Evolutionary conservation across 1,140 invertebrate species (phyloP), one percentile per base, ranked within the genome.

Genomic region (Lanistes nyassanus): DNA sequence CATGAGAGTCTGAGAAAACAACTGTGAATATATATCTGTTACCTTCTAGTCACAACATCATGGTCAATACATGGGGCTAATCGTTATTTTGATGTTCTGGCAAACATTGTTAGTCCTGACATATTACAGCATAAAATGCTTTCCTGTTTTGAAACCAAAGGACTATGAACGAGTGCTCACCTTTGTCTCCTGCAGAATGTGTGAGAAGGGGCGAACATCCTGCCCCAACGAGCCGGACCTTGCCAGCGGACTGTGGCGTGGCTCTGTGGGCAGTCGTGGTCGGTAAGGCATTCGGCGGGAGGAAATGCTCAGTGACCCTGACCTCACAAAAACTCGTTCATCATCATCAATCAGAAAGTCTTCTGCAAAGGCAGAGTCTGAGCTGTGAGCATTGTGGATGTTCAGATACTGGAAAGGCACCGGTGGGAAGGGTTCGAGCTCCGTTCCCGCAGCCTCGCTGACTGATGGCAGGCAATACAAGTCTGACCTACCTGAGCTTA

Each of bases 401-500:
- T 80, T 81, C 47, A 89, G 79, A 75, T 83, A 89, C 64, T 85
- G 84, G 75, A 87, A 88, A 16, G 84, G 86, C 26, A 84, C 80
- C 55, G 82, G 81, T 16, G 85, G 88, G 74, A 90, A 90, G 3
- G 87, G 84, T 66, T 85, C 84, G 4, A 84, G 76, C 34, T 89
- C 86, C 13, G 78, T 69, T 47, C 83, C 79, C 37, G 80, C 79
- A 55, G 85, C 82, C 60, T 89, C 88, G 73, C 79, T 82, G 31
- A 88, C 86, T 76, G 85, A 86, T 0, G 87, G 88, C 55, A 88
- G 77, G 56, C 19, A 55, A 39, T 84, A 78, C 36, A 84, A 79
- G 91, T 67, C 93, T 90, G n/a, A 91, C 90, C 16, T 92, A 16
- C 55, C 29, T 21, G 55, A 37, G 91, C 89, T 93, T 34, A 91